phyloP scores from a whole-genome alignment of 2,888 invertebrate species.

The Gerris lacustris region DNA sequence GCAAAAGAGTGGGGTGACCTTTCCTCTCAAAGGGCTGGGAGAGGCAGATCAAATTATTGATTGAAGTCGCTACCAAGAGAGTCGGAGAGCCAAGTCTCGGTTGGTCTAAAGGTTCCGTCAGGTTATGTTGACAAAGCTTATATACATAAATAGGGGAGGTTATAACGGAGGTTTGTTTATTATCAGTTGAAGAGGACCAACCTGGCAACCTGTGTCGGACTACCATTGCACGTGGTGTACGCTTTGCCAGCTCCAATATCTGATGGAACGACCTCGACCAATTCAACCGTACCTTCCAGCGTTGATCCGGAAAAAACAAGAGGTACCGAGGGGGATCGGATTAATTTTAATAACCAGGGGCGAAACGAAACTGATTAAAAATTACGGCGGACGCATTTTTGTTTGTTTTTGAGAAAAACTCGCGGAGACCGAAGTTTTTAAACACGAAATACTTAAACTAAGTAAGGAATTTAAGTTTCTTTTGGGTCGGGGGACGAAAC shows the following conservation, averaged over 20 bases:
- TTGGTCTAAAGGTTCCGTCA: no score
- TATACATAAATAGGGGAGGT: background rate
- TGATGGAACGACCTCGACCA: background rate
- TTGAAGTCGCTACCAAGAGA: background rate
- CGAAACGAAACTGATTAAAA: no score
- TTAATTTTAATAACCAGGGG: no score
- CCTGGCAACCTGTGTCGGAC: conserved; percentile 5
- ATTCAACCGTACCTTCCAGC: background rate
- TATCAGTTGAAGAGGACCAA: background rate
- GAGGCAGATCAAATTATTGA: conserved; percentile 1
- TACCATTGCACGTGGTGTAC: conserved; percentile 3
- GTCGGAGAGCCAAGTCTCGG: no score
- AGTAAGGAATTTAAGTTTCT: no score
- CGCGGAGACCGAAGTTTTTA: no score
- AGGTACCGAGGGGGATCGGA: no score
- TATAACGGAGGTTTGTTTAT: background rate
- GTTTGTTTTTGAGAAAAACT: no score
- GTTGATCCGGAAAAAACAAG: background rate
- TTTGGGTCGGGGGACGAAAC: no score
- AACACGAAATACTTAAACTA: no score
- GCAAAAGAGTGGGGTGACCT: background rate
- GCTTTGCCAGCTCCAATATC: background rate
- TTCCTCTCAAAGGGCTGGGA: background rate
- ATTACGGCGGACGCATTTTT: no score
- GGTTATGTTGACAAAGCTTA: no score